Conservation (phyloP, 2,888 invertebrate genomes). For the Formica aserva region DNA sequence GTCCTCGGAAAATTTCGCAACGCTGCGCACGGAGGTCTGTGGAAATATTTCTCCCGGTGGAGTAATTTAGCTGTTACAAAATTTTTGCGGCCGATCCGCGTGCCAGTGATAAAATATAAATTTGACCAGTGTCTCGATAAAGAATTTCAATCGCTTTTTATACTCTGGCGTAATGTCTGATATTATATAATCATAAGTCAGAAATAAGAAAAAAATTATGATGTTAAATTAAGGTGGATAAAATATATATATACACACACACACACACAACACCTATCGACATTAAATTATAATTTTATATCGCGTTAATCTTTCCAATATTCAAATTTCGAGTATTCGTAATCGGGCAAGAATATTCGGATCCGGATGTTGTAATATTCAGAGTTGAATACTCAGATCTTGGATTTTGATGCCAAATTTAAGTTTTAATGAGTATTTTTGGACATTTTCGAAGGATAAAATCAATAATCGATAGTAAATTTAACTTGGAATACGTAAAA, state of each 20-base stretch:
- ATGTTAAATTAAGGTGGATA: not conserved
- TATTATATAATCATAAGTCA: not conserved
- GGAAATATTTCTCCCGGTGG: conserved; percentile 63
- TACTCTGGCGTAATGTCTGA: not conserved
- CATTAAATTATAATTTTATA: conserved; percentile 1
- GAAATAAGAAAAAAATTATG: not conserved
- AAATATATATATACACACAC: not conserved
- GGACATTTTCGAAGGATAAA: not conserved
- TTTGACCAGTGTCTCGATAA: conserved; percentile 12
- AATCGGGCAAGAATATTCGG: not conserved
- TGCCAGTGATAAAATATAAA: conserved; percentile 36
- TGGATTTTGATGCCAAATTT: too few relatives aligned
- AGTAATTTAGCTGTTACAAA: conserved; percentile 52
- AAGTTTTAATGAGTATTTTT: not conserved
- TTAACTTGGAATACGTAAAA: not conserved
- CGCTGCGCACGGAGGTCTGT: conserved; percentile 43
- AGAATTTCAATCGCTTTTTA: conserved; percentile 12
- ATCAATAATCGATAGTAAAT: not conserved
- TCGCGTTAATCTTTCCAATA: not conserved
- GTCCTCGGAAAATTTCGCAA: conserved; percentile 50
- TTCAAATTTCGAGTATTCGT: not conserved
- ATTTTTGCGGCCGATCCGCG: conserved; percentile 49
- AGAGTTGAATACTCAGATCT: too few relatives aligned
- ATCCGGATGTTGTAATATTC: too few relatives aligned
- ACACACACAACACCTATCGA: too few relatives aligned